Conservation (phyloP, 2,113 vertebrate species). For the Sporophila hypoxantha region DNA sequence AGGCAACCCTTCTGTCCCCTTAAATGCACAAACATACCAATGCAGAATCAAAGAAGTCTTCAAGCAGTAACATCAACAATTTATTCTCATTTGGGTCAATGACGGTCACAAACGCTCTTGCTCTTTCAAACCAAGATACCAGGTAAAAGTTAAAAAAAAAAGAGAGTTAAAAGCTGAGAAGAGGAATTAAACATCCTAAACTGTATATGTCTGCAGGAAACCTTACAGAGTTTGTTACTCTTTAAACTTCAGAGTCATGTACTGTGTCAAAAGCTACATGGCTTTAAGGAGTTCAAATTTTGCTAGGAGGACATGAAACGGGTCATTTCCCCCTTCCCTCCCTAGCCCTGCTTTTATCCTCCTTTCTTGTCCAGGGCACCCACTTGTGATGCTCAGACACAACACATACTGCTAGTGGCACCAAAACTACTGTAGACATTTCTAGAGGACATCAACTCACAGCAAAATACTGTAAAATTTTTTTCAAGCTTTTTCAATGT, state of each 20-base stretch:
- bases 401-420: rapidly evolving
- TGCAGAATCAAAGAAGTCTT: constrained; percentile 73
- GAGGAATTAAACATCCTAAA: background rate
- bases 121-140: constrained; percentile 77
- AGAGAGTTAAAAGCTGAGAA: background rate
- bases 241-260: rapidly evolving
- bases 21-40: constrained; percentile 64
- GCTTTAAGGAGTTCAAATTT: background rate
- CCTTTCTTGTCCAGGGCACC: too few species aligned
- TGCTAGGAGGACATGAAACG: background rate
- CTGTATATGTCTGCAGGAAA: background rate
- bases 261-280: background rate
- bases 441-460: background rate
- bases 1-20: background rate
- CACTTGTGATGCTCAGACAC: background rate
- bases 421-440: background rate
- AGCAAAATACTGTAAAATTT: background rate
- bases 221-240: background rate
- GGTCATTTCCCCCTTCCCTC: too few species aligned
- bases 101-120: constrained; percentile 44
- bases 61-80: constrained; percentile 41
- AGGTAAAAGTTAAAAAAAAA: constrained; percentile 63
- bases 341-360: background rate
- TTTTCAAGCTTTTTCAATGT: background rate
- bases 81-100: background rate